Conservation (phyloP, 2,888 invertebrate genomes). For the Thelaira solivaga region DNA sequence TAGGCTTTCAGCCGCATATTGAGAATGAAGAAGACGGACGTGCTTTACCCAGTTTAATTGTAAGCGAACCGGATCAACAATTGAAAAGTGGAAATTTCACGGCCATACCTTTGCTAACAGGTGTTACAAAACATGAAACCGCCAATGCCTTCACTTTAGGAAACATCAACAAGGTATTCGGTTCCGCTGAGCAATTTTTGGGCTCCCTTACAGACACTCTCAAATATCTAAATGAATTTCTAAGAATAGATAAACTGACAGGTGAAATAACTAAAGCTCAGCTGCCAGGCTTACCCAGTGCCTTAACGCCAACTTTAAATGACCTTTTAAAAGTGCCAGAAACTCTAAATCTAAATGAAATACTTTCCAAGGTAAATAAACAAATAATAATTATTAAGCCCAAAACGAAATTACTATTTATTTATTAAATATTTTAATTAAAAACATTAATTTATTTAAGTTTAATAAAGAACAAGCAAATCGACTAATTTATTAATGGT, state of each 20-base stretch:
- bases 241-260: constrained; percentile 70
- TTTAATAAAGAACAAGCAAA: no score
- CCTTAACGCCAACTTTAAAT: constrained; percentile 69
- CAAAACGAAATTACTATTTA: no score
- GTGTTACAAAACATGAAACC: constrained; percentile 86
- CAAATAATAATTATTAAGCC: no score
- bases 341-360: constrained; percentile 69
- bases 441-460: no score
- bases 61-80: constrained; percentile 81
- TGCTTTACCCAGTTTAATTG: constrained; percentile 82
- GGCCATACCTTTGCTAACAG: constrained; percentile 83
- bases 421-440: no score
- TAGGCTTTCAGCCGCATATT: constrained; percentile 83
- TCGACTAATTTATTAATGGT: no score
- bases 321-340: constrained; percentile 73
- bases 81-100: constrained; percentile 79
- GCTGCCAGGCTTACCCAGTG: constrained; percentile 69
- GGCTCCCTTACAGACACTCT: constrained; percentile 69
- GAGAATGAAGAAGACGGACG: constrained; percentile 83
- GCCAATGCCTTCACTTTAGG: constrained; percentile 72
- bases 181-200: constrained; percentile 72
- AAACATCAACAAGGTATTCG: constrained; percentile 70
- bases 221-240: constrained; percentile 68
- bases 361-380: constrained; percentile 70
- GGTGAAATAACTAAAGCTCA: constrained; percentile 70